Base-by-base conservation (phyloP, 2,888 invertebrate species). In the Phytoseiulus persimilis region DNA sequence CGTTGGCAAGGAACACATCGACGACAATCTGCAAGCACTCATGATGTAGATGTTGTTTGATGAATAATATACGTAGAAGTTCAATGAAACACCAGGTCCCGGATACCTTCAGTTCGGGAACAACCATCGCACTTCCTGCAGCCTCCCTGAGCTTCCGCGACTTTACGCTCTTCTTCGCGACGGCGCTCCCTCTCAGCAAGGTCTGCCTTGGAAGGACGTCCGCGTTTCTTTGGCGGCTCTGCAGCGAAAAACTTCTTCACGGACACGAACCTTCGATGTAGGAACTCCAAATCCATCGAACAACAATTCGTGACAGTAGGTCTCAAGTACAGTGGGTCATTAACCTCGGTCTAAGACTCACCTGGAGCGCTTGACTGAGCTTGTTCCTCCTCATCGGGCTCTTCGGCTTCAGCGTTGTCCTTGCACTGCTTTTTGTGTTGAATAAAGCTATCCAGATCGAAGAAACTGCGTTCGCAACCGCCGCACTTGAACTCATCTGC, bases 401-500 rank as follows among this genome's bases (percentile, higher is more conserved):
- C 87, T 23, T 87, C 87, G 0, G 39, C 87, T 11, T 87, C 87
- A 6, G 28, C 89, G 39, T 32, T 90, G 14, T 83, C 83, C 83
- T 90, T 90, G n/a, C 90, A 89, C 31, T 90, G 90, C 90, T 90
- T 90, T 46, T 91, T 91, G 65, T 91, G 91, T n/a, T 90, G 90
- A 87, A 91, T 90, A 90, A 91, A 91, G 89, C 90, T 90, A 87
- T 91, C 90, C 83, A 91, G 90, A 83, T 91, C 90, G 84, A 90
- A 90, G 90, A 90, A 91, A 65, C 90, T 90, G 83, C 90, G 84
- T 31, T 90, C 90, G 89, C 91, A 91, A 28, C 90, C 90, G 32
- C 91, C 91, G 90, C 91, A 91, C 83, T 90, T 90, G 89, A 91
- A 90, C 46, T 90, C 90, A 90, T 91, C 91, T 91, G 32, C n/a